A percentile compares a stretch with the other conserved stretches of the same genome.
Evolutionary conservation across 2,888 invertebrate genomes (phyloP).

Genomic region (Hofmannophila pseudospretella): DNA sequence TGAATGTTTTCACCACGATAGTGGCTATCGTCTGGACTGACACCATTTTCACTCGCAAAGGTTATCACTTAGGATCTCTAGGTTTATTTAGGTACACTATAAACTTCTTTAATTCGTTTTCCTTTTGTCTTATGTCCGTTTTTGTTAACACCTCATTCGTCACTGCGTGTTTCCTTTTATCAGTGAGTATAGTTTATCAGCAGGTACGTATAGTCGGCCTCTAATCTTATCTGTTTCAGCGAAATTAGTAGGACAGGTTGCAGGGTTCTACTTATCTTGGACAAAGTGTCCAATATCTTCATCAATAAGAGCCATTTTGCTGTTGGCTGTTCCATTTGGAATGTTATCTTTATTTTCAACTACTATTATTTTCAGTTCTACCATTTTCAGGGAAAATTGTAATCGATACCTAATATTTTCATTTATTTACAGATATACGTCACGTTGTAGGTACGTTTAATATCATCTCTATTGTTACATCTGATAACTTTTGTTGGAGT

Average conservation of each 20-base stretch:
- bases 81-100: conserved; percentile 19
- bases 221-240: conserved; percentile 66
- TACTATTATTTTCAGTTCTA: conserved; percentile 27
- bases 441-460: too few species aligned
- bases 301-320: conserved; percentile 15
- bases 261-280: conserved; percentile 23
- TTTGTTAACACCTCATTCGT: conserved; percentile 44
- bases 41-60: conserved; percentile 80
- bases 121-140: conserved; percentile 54
- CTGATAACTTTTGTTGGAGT: too few species aligned
- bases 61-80: conserved; percentile 22
- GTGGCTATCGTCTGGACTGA: conserved; percentile 89
- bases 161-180: conserved; percentile 60
- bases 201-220: conserved; percentile 48
- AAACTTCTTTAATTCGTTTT: conserved; percentile 15
- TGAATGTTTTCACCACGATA: conserved; percentile 87
- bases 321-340: conserved; percentile 8
- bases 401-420: neutral
- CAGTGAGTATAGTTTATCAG: conserved; percentile 55
- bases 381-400: neutral
- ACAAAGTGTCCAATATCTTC: conserved; percentile 18
- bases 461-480: too few species aligned
- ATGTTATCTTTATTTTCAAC: conserved; percentile 19
- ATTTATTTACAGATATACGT: too few species aligned
- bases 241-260: conserved; percentile 68